Conservation (phyloP, 2,888 invertebrate genomes). For the Leistus spinibarbis region DNA sequence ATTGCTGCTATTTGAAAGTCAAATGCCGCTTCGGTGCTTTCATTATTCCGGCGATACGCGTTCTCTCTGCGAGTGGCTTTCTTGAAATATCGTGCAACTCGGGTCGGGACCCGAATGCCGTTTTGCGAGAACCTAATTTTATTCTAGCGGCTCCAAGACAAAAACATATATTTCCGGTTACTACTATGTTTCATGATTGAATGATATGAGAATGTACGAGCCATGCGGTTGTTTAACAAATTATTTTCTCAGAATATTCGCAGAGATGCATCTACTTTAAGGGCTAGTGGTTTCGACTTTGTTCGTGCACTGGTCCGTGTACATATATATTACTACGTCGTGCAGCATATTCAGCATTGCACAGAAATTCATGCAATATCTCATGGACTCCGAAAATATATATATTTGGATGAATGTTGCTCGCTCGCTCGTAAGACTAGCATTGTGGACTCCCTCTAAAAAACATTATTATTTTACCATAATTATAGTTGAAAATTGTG, state of each 20-base stretch:
- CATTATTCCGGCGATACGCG: conserved; percentile 27
- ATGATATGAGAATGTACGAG: background rate
- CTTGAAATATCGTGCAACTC: conserved; percentile 21
- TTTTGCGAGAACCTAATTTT: conserved; percentile 27
- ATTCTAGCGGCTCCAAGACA: background rate
- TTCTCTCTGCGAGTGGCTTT: background rate
- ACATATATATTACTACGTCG: too few species aligned
- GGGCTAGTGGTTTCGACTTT: too few species aligned
- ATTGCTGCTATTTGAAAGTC: conserved; percentile 27
- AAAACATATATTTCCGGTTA: conserved; percentile 6
- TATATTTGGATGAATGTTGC: too few species aligned
- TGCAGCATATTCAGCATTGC: too few species aligned
- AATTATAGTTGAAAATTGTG: too few species aligned
- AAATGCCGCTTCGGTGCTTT: conserved; percentile 30
- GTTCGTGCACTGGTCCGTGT: too few species aligned
- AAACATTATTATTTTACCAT: too few species aligned
- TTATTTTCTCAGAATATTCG: background rate
- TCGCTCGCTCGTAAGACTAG: too few species aligned
- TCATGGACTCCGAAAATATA: too few species aligned
- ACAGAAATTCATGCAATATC: too few species aligned
- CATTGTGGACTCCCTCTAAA: too few species aligned
- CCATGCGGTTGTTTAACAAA: background rate
- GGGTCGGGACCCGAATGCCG: background rate
- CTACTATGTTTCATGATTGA: conserved; percentile 4
- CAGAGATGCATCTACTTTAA: background rate